Conservation (phyloP, 1,140 invertebrate species). For the Chymomyza costata region DNA sequence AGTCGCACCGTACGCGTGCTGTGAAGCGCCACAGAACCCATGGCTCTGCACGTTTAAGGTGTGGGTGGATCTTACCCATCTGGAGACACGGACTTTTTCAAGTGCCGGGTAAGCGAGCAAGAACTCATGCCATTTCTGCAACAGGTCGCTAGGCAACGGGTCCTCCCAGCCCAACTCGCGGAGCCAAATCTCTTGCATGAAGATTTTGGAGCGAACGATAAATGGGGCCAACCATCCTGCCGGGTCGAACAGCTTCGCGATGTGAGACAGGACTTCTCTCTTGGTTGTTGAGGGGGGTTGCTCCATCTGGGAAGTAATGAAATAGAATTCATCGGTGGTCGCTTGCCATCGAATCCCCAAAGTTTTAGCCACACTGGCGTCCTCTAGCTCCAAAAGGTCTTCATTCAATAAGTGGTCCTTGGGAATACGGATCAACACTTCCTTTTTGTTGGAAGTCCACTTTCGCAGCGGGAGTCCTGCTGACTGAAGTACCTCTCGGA, state of each 20-base stretch:
- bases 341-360: constrained; percentile 39
- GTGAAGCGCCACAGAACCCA: constrained; percentile 69
- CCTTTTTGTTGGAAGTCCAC: constrained; percentile 2
- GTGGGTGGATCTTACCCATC: constrained; percentile 30
- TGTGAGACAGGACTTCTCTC: constrained; percentile 10
- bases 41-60: constrained; percentile 24
- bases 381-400: constrained; percentile 21
- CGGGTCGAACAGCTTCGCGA: constrained; percentile 63
- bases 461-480: constrained; percentile 1
- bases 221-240: constrained; percentile 74
- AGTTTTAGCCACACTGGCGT: constrained; percentile 30
- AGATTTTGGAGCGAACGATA: constrained; percentile 72
- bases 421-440: constrained; percentile 7
- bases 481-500: too few relatives aligned
- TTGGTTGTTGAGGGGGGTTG: constrained; percentile 1
- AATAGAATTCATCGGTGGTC: constrained; percentile 38
- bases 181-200: constrained; percentile 76
- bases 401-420: constrained; percentile 4
- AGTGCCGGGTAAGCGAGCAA: constrained; percentile 3
- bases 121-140: constrained; percentile 25
- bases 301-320: constrained; percentile 8
- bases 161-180: constrained; percentile 70
- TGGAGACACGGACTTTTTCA: constrained; percentile 17
- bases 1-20: constrained; percentile 58
- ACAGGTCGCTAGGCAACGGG: constrained; percentile 21